These are phyloP conservation scores for Melitaea athalia DNA, from an alignment of 2,888 invertebrate genomes.

Conservation along the genomic window DNA sequence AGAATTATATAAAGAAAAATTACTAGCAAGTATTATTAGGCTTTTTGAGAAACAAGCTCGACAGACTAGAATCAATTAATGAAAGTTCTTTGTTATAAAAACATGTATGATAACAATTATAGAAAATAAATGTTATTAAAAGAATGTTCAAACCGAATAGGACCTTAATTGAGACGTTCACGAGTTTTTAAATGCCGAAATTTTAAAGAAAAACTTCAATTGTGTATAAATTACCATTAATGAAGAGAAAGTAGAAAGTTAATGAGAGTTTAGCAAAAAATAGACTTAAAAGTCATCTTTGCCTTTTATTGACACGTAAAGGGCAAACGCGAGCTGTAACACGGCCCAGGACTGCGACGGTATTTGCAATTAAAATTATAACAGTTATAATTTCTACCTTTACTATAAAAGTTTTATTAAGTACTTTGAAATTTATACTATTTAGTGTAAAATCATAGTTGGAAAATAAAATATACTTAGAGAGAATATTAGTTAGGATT, in stretches of 20 bases:
- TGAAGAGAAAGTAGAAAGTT: conserved; percentile 68
- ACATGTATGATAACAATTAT: too few relatives aligned
- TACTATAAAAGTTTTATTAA: not conserved
- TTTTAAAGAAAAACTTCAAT: conserved; percentile 12
- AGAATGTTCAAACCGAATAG: not conserved
- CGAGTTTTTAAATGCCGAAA: conserved; percentile 10
- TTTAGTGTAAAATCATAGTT: not conserved
- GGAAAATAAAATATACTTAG: too few relatives aligned
- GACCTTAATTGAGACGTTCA: conserved; percentile 11
- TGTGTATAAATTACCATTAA: conserved; percentile 49
- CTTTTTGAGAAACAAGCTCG: too few relatives aligned
- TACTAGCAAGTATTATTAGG: too few relatives aligned
- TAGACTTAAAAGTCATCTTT: conserved; percentile 46
- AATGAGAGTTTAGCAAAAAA: conserved; percentile 44
- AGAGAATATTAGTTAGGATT: too few relatives aligned
- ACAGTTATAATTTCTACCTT: conserved; percentile 3
- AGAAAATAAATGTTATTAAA: too few relatives aligned
- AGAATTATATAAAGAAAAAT: too few relatives aligned
- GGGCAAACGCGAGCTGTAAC: conserved; percentile 48
- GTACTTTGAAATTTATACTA: not conserved
- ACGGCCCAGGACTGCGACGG: not conserved
- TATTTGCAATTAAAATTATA: conserved; percentile 7
- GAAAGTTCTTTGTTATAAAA: too few relatives aligned
- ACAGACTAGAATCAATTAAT: too few relatives aligned
- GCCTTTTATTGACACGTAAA: conserved; percentile 59